Percentiles rank a stretch among this genome's conserved stretches.
Evolutionary conservation across 2,113 vertebrate species (phyloP).

Genomic region (Podocnemis expansa): DNA sequence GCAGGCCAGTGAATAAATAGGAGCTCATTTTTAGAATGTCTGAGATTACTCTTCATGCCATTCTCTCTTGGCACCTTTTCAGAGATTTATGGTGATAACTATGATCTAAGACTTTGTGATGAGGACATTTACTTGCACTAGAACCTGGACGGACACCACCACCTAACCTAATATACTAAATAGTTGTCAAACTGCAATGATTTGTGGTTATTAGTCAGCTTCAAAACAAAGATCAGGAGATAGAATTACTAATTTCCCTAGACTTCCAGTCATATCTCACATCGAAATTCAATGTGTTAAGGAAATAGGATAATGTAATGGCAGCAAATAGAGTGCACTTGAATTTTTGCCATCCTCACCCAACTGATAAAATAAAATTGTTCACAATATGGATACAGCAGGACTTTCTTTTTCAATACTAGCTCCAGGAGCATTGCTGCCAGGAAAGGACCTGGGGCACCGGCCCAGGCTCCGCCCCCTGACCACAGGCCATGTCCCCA

Average conservation of each 20-base stretch:
- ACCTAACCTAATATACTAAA: background rate
- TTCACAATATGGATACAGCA: background rate
- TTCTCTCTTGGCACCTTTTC: background rate
- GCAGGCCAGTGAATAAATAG: background rate
- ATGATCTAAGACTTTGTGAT: slow-evolving; percentile 1
- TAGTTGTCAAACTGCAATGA: background rate
- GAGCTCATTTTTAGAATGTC: background rate
- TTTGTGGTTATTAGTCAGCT: background rate
- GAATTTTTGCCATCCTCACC: background rate
- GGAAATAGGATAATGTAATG: background rate
- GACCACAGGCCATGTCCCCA: too few relatives aligned
- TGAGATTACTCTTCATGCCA: background rate
- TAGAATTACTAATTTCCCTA: background rate
- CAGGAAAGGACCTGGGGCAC: too few relatives aligned
- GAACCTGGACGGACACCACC: background rate
- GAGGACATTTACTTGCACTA: background rate
- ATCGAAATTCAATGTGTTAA: rapidly evolving
- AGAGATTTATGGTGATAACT: background rate
- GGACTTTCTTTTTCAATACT: background rate
- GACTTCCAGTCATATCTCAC: background rate
- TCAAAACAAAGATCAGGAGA: background rate
- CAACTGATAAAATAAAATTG: background rate
- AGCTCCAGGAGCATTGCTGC: too few relatives aligned
- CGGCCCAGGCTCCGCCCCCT: too few relatives aligned
- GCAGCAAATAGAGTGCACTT: background rate